A percentile compares a stretch with the other conserved stretches of the same genome.
Evolutionary conservation across 2,888 invertebrate species (phyloP).

Genomic region (Rhodophaea formosa): DNA sequence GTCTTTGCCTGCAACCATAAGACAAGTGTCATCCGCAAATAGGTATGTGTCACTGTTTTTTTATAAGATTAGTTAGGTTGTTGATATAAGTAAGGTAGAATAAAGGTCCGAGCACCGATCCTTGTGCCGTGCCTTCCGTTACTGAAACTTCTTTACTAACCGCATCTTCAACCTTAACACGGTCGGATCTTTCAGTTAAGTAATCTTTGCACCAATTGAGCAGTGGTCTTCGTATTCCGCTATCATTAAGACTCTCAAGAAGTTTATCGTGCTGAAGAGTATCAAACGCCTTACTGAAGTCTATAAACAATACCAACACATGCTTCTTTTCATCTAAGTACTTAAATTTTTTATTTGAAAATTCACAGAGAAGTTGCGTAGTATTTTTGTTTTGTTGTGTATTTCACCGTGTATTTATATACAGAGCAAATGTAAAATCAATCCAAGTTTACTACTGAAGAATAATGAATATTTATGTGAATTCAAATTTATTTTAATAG

Average conservation of each 20-base stretch:
- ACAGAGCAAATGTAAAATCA: too few relatives aligned
- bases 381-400: background rate
- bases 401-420: too few relatives aligned
- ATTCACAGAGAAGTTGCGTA: background rate
- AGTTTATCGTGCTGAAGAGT: background rate
- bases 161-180: background rate
- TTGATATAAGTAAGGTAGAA: background rate
- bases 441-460: background rate
- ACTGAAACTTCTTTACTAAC: background rate
- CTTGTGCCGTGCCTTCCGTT: background rate
- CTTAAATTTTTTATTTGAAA: background rate
- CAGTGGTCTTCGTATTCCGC: background rate
- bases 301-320: background rate
- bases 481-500: background rate
- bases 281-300: constrained; percentile 6
- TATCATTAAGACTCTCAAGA: too few relatives aligned
- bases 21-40: background rate
- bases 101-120: background rate
- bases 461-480: background rate
- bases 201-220: background rate
- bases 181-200: background rate
- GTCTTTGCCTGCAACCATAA: background rate
- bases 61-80: background rate
- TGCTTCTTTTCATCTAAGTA: background rate
- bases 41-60: background rate